Evolutionary conservation across 2,888 invertebrate species (phyloP).

Genomic region (Xestia sexstrigata): DNA sequence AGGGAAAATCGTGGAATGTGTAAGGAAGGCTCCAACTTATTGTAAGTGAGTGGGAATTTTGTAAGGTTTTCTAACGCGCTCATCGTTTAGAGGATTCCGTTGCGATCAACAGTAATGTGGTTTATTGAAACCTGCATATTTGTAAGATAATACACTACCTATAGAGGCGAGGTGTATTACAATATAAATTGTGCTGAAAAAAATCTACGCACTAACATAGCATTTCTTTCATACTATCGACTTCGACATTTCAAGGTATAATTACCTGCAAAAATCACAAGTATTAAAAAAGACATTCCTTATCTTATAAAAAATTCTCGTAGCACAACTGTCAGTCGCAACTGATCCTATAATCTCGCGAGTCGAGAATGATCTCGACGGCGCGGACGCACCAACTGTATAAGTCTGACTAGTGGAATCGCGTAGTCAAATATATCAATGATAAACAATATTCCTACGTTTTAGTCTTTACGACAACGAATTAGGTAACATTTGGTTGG

Average conservation of each 20-base stretch:
- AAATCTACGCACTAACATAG: background rate
- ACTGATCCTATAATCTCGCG: conserved; percentile 7
- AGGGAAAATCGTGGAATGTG: conserved; percentile 77
- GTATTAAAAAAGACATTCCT: conserved; percentile 56
- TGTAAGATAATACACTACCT: background rate
- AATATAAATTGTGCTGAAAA: background rate
- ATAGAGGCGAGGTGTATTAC: background rate
- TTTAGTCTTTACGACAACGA: conserved; percentile 82
- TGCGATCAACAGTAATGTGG: conserved; percentile 43
- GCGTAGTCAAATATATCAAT: conserved; percentile 72
- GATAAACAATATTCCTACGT: conserved; percentile 66
- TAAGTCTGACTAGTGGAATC: conserved; percentile 81
- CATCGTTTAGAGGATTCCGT: conserved; percentile 52
- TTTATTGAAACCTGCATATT: background rate
- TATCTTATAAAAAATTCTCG: conserved; percentile 3
- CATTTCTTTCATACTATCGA: background rate
- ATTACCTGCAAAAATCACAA: conserved; percentile 25
- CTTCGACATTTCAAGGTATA: conserved; percentile 13
- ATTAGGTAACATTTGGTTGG: conserved; percentile 76
- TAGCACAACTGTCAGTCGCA: conserved; percentile 20
- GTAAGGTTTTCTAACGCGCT: conserved; percentile 75
- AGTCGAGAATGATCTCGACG: conserved; percentile 3
- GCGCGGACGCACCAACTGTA: conserved; percentile 55
- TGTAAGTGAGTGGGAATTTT: conserved; percentile 72
- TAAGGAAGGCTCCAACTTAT: conserved; percentile 43